phyloP scores from a whole-genome alignment of 2,113 vertebrate species.

The Malurus elegans region DNA sequence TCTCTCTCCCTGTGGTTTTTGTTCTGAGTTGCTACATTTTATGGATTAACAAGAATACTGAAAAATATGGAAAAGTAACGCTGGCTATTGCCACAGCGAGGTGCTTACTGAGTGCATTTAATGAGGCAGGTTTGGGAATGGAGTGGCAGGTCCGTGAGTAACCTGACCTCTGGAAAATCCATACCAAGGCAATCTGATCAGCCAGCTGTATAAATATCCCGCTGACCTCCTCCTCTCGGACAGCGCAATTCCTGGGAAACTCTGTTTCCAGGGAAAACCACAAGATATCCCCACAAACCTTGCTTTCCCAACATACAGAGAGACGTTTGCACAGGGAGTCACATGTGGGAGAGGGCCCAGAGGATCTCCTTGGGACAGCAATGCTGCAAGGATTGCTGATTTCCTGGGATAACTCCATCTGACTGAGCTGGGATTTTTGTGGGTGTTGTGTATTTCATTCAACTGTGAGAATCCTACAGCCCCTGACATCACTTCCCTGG shows the following conservation, averaged over 20 bases:
- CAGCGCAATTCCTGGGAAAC: background rate
- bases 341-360: fast-evolving
- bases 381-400: background rate
- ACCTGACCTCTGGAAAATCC: background rate
- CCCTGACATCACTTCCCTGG: background rate
- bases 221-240: background rate
- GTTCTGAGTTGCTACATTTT: background rate
- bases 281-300: background rate
- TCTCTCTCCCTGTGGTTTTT: background rate
- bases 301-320: background rate
- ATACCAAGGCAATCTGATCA: background rate
- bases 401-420: background rate
- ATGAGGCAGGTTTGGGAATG: background rate
- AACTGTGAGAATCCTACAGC: background rate
- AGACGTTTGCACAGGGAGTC: background rate
- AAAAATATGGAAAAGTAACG: background rate
- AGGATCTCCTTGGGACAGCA: background rate
- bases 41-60: background rate
- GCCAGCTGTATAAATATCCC: slow-evolving; percentile 26
- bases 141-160: background rate
- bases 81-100: background rate
- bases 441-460: background rate
- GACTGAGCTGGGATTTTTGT: background rate
- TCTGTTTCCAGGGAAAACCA: background rate
- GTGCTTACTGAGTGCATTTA: background rate